Base-by-base conservation (phyloP, 2,797 vertebrate species). In the Hydrocynus forskahlii region DNA sequence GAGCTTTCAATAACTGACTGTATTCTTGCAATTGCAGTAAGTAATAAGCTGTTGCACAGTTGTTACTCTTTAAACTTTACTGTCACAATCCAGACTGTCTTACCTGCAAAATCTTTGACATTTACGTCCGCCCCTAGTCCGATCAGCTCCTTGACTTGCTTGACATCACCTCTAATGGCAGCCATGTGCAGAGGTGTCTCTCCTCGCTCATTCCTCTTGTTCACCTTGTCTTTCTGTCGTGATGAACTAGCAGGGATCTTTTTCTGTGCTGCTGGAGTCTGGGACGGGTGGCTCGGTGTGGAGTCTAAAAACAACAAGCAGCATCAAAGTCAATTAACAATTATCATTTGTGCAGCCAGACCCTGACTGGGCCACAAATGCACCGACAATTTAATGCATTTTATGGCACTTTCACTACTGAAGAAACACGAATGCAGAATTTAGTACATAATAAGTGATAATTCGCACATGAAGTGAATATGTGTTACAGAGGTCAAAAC, bases 51-150 rank as follows among this genome's bases (percentile, higher is more conserved):
- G 7, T 7, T 23, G 9, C 9, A 14, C 35, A 52, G 50, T 9
- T n/a, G 21, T 35, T 2, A 68, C 12, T 9, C 12, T 40, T 55
- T 50, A 21, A 43, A 29, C 19, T 55, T 4, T 35, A 35, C 35
- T 35, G 35, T 5, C 23, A 71, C 57, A 14, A 8, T 45, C 43
- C n/a, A 76, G 8, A 43, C 25, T 17, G 48, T 43, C n/a, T 84
- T 93, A 99, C 98, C 98, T 93, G 98, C 98, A 91, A 99, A 99
- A 91, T 99, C 98, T 94, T 99, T 99, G 84, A 99, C 96, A 23
- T 98, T 99, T 85, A 99, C 98, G 89, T 99, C 97, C 23, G 98
- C 98, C 40, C 98, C 98, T 75, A 98, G 92, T 87, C 96, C 96
- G 88, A 99, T 99, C 74, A 99, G 94, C 83, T 99, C 98, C 89